Conservation (phyloP, 2,113 vertebrate species). For the Cyanoramphus novaezelandiae region DNA sequence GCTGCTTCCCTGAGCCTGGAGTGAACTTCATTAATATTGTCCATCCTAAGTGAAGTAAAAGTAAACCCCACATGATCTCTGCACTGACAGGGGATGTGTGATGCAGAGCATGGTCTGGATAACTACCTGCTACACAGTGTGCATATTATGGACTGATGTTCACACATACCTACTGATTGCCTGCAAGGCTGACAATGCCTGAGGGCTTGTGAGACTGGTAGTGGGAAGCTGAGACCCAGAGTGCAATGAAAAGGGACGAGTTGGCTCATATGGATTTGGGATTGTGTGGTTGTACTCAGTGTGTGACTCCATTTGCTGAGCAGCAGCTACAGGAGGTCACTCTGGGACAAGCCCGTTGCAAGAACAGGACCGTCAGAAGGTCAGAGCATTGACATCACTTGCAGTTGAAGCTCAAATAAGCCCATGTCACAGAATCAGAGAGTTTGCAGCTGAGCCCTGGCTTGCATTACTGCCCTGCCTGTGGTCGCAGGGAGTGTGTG, state of each 20-base stretch:
- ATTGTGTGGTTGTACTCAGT: background rate
- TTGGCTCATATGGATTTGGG: accelerated
- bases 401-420: background rate
- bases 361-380: background rate
- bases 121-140: background rate
- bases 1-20: background rate
- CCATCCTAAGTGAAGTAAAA: background rate
- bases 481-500: background rate
- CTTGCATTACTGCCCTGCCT: background rate
- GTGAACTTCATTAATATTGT: background rate
- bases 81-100: background rate
- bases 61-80: background rate
- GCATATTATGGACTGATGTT: accelerated
- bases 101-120: background rate
- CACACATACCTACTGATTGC: background rate
- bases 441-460: background rate
- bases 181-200: background rate
- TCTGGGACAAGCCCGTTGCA: background rate
- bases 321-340: background rate
- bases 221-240: background rate
- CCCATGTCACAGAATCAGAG: accelerated
- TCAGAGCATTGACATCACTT: background rate
- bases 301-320: background rate
- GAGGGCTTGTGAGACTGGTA: background rate
- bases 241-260: background rate